These are phyloP conservation scores for Neolamprologus devosi DNA, from an alignment of 2,113 vertebrate genomes.

Conservation along the genomic window DNA sequence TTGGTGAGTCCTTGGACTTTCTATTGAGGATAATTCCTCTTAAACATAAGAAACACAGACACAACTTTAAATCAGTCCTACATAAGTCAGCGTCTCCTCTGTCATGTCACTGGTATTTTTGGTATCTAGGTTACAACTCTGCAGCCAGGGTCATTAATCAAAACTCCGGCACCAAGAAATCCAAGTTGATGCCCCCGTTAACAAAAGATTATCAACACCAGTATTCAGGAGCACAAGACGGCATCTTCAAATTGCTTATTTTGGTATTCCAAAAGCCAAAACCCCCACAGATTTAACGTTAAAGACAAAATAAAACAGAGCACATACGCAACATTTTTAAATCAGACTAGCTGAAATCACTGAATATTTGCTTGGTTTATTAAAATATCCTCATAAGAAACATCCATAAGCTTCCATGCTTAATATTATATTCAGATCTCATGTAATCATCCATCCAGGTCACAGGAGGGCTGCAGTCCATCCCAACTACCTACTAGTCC, in stretches of 20 bases:
- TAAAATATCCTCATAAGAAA: not conserved
- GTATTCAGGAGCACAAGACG: not conserved
- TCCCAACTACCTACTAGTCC: not conserved
- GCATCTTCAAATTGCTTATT: not conserved
- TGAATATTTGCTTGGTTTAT: not conserved
- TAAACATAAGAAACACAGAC: not conserved
- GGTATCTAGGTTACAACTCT: not conserved
- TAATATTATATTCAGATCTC: not conserved
- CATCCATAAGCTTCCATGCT: not conserved
- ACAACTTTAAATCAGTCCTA: not conserved
- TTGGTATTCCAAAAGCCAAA: not conserved
- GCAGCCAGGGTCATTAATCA: not conserved
- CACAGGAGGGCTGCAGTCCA: not conserved
- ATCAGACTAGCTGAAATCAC: not conserved
- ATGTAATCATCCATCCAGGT: not conserved
- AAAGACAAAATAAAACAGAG: not conserved
- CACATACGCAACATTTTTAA: not conserved
- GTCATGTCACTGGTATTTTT: not conserved
- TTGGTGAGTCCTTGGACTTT: not conserved
- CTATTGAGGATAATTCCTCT: not conserved
- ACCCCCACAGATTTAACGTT: not conserved
- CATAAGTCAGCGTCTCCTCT: not conserved
- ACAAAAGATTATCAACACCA: not conserved
- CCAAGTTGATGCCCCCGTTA: not conserved
- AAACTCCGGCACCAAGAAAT: not conserved